Percentiles rank a stretch among this genome's conserved stretches.
Conservation (phyloP, 2,797 vertebrate species). For the Hoplostethus atlanticus region DNA sequence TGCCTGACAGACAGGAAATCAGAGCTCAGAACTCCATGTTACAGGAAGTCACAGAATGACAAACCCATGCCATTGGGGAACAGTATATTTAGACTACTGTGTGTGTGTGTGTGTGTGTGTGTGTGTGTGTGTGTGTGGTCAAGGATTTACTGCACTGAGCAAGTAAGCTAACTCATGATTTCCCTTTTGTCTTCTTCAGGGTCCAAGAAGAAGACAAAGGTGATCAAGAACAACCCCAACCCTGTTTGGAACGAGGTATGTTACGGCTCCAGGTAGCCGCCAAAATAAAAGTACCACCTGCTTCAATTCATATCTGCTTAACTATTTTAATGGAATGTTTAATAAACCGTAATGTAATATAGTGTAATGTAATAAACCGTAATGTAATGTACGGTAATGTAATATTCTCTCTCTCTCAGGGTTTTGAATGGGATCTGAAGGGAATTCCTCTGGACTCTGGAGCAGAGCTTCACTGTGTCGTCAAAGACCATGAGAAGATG, state of each 20-base stretch:
- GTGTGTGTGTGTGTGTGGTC: background rate
- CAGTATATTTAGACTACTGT: background rate
- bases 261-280: background rate
- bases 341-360: no score
- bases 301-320: no score
- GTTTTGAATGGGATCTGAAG: constrained; percentile 97
- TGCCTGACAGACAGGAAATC: constrained; percentile 58
- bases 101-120: background rate
- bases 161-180: background rate
- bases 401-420: constrained; percentile 75
- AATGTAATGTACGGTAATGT: background rate
- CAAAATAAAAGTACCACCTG: no score
- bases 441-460: constrained; percentile 90
- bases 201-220: constrained; percentile 95
- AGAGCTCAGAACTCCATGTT: constrained; percentile 54
- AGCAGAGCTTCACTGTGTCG: constrained; percentile 91
- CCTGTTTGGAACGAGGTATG: constrained; percentile 97
- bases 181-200: constrained; percentile 77
- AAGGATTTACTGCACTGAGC: no score
- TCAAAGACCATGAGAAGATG: constrained; percentile 97
- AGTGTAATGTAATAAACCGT: no score
- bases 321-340: no score
- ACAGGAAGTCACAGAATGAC: constrained; percentile 64
- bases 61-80: constrained; percentile 15
- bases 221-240: constrained; percentile 95